Base-by-base conservation (phyloP, 2,113 vertebrate species). In the Perognathus longimembris region DNA sequence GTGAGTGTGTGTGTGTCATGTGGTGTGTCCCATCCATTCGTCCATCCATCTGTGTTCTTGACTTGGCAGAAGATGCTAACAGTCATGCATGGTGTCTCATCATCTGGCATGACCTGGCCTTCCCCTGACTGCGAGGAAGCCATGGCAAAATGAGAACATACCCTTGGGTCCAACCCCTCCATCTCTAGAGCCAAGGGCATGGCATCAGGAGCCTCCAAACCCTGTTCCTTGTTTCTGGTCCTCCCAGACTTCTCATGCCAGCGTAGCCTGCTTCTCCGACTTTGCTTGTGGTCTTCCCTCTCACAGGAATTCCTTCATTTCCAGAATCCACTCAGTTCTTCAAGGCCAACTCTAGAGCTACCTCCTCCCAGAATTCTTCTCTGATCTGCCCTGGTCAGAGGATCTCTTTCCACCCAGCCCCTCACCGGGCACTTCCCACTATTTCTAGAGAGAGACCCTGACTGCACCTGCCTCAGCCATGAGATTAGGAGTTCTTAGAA, bases 51-150 rank as follows among this genome's bases (percentile, higher is more conserved):
- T 54, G 14, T 54, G 50, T 14, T 54, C 14, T 54, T 54, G 14
- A 7, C 20, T 28, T 1, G 7, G 54, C 32, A 6, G 36, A 1
- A 15, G 42, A 4, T 50, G 50, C 59, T 1, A 2, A n/a, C 9
- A n/a, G 28, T 59, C 6, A 1, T 32, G 36, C 59, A 66, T 20
- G 38, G 50, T 6, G 38, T 61, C 71, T 66, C 18, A 36, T 24
- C 59, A 21, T 34, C 32, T 24, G 1, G 1, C 32, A 38, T 61
- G 9, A 0, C n/a, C 59, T 36, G 34, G 20, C 22, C 5, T n/a
- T 40, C 12, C 1, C 28, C 22, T 71, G 38, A 45, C 81, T 77
- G 11, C 77, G 45, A 32, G 77, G 77, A 61, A 28, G 20, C 61
- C 42, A 24, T 66, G 77, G 45, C 2, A 18, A 59, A 76, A 66